Evolutionary conservation across 2,113 vertebrate genomes (phyloP).

Genomic region (Ramphastos sulfuratus): DNA sequence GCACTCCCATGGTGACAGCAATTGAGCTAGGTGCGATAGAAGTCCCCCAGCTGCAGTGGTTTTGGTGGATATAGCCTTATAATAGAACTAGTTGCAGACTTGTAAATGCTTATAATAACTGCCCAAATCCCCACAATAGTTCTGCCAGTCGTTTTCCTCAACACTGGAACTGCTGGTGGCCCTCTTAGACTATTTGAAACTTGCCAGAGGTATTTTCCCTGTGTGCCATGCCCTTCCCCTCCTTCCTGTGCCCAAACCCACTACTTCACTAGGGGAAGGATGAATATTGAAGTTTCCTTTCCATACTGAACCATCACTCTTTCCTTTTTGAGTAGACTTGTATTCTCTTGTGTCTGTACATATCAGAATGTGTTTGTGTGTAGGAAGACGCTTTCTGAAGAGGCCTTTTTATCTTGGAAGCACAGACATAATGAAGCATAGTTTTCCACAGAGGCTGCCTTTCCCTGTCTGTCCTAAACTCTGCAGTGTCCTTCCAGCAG

Average conservation of each 20-base stretch:
- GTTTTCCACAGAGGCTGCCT: neutral
- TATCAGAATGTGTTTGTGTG: neutral
- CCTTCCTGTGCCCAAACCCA: neutral
- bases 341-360: neutral
- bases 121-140: neutral
- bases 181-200: neutral
- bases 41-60: neutral
- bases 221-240: neutral
- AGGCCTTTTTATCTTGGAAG: constrained; percentile 8
- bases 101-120: neutral
- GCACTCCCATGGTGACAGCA: neutral
- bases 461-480: neutral
- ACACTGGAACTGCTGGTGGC: neutral
- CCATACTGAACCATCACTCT: neutral
- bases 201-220: neutral
- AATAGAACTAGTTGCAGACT: neutral
- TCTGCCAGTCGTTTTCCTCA: neutral
- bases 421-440: neutral
- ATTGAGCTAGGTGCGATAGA: neutral
- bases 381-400: neutral
- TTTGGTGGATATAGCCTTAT: neutral
- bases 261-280: neutral
- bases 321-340: neutral
- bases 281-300: neutral
- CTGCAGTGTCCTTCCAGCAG: neutral